Evolutionary conservation across 2,113 vertebrate genomes (phyloP), one percentile per base, ranked within the genome.

Genomic region (Pan paniscus): DNA sequence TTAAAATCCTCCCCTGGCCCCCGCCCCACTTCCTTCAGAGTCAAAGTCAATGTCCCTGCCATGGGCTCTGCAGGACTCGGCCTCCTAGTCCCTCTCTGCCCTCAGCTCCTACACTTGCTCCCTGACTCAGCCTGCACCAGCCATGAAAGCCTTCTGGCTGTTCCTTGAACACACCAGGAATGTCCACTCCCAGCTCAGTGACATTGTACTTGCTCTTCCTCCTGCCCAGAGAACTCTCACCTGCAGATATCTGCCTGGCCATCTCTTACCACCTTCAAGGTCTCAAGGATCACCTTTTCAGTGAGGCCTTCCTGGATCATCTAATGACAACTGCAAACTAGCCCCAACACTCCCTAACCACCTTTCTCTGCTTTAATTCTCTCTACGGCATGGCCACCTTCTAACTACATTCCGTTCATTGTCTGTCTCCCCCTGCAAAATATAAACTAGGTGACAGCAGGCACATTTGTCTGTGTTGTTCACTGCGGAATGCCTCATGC

Each of bases 21-120:
- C 67, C 2, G 2, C n/a, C 12, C 6, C 0, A 22, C 48, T 30
- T 52, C 79, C 32, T 13, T 92, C 68, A 25, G 43, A 64, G 70
- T 30, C 79, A 23, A 88, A 32, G 67, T 30, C 68, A 72, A 25
- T 17, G 10, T 48, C 32, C 32, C 7, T 72, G 52, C 11, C 16
- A 32, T 40, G 30, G 27, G 40, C 4, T 1, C 38, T 8, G 6
- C 11, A 32, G 18, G 1, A 14, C 22, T n/a, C 13, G 3, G 48
- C 59, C 16, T 46, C 16, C 90, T 40, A 64, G 23, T 46, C 38
- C 57, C 9, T 35, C 22, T 70, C 52, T 4, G 11, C 38, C n/a
- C 64, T 81, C 6, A 7, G 38, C 18, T 5, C 59, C 79, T 20
- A 3, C 13, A 7, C 55, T 8, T 0, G 18, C 12, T 13, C 68